phyloP scores from a whole-genome alignment of 2,797 vertebrate species.

The Vultur gryphus region DNA sequence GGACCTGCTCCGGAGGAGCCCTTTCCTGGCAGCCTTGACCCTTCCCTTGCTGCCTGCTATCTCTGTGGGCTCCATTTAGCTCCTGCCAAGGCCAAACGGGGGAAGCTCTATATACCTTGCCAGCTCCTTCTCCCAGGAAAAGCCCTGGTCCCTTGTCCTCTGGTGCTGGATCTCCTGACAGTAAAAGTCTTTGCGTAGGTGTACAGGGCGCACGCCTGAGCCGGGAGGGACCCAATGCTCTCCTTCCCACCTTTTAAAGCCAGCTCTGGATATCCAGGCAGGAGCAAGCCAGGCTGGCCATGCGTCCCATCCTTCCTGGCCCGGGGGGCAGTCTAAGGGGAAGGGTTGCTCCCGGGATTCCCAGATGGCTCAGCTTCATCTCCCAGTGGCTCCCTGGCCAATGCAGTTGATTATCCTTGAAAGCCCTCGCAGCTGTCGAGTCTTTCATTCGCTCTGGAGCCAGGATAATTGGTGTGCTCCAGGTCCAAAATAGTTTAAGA shows the following conservation, averaged over 20 bases:
- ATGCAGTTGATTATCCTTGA: background rate
- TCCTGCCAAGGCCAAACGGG: background rate
- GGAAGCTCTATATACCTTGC: background rate
- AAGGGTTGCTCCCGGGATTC: background rate
- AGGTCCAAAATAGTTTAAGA: slow-evolving; percentile 14
- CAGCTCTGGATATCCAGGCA: background rate
- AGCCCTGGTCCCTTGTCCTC: background rate
- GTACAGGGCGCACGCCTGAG: background rate
- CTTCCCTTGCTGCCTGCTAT: background rate
- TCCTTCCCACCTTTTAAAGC: background rate
- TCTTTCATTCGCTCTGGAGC: background rate
- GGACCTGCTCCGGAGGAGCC: background rate
- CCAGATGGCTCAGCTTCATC: background rate
- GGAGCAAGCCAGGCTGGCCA: background rate
- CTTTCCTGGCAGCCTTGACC: background rate
- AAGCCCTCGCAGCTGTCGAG: background rate
- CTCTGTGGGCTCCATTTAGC: background rate
- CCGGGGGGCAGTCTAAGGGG: background rate
- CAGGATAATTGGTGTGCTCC: background rate
- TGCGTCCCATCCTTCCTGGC: background rate
- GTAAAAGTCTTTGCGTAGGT: background rate
- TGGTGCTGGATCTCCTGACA: background rate
- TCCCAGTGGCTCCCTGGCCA: background rate
- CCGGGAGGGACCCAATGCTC: background rate
- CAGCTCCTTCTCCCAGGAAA: background rate